phyloP scores from a whole-genome alignment of 1,140 invertebrate species.

The Aleiodes sp. region DNA sequence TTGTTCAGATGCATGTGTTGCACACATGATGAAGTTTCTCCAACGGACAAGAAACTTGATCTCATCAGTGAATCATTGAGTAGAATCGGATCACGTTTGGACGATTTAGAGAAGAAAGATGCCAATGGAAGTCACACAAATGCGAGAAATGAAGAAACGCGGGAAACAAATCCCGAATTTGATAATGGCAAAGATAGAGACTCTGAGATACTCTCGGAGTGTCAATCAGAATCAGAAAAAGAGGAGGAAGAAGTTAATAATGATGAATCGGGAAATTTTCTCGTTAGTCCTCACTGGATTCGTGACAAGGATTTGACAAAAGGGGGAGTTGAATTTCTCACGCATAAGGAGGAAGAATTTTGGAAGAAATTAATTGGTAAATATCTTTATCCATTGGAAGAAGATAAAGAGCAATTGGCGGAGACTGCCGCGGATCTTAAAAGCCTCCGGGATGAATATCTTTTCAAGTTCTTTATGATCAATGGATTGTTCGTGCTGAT shows the following conservation, averaged over 20 bases:
- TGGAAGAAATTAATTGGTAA: slow-evolving; percentile 78
- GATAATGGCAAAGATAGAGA: slow-evolving; percentile 40
- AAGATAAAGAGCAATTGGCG: slow-evolving; percentile 61
- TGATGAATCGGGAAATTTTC: slow-evolving; percentile 56
- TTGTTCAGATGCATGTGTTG: slow-evolving; percentile 74
- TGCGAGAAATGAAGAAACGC: neutral
- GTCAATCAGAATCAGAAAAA: slow-evolving; percentile 18
- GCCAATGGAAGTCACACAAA: neutral
- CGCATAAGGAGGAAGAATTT: slow-evolving; percentile 73
- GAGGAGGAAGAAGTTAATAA: slow-evolving; percentile 13
- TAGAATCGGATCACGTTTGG: slow-evolving; percentile 64
- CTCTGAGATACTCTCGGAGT: slow-evolving; percentile 43
- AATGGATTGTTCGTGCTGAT: slow-evolving; percentile 85
- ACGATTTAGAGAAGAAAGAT: slow-evolving; percentile 63
- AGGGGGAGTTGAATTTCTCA: slow-evolving; percentile 71
- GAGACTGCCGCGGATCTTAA: slow-evolving; percentile 71
- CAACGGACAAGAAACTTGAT: slow-evolving; percentile 68
- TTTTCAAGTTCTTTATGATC: slow-evolving; percentile 85
- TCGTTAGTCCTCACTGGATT: slow-evolving; percentile 75
- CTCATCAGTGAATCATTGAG: slow-evolving; percentile 68
- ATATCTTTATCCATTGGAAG: slow-evolving; percentile 77
- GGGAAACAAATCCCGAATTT: slow-evolving; percentile 27
- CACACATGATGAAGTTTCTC: slow-evolving; percentile 65
- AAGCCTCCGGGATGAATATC: slow-evolving; percentile 75
- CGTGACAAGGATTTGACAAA: slow-evolving; percentile 73